These are phyloP conservation scores for Caenorhabditis brenneri DNA, from an alignment of 1,140 invertebrate species.

Conservation along the genomic window DNA sequence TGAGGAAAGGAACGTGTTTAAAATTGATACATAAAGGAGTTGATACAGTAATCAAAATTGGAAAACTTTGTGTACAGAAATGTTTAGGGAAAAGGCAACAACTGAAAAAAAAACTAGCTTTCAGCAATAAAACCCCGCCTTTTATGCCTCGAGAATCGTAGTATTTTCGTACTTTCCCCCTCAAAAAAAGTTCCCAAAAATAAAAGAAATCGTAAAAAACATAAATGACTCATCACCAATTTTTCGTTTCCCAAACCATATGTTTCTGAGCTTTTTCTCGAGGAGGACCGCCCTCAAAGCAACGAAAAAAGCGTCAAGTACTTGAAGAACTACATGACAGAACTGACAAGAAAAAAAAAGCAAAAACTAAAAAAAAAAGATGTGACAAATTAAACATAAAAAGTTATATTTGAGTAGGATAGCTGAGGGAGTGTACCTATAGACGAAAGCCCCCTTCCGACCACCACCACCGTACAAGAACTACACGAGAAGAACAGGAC, in stretches of 20 bases:
- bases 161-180: neutral
- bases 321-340: slow-evolving; percentile 25
- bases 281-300: neutral
- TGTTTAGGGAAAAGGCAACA: neutral
- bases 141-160: neutral
- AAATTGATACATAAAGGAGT: too few relatives aligned
- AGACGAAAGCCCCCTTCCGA: neutral
- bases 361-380: neutral
- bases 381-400: neutral
- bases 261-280: neutral
- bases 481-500: neutral
- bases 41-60: too few relatives aligned
- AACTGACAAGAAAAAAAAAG: neutral
- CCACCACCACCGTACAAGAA: neutral
- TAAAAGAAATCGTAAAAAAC: neutral
- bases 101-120: neutral
- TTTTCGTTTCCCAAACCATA: neutral
- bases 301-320: slow-evolving; percentile 13
- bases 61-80: neutral
- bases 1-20: too few relatives aligned
- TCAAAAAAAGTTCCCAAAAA: neutral
- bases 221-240: neutral
- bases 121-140: neutral
- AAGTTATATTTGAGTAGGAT: neutral
- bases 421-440: neutral